Evolutionary conservation across 2,888 invertebrate species (phyloP).

Genomic region (Hypercompe scribonia): DNA sequence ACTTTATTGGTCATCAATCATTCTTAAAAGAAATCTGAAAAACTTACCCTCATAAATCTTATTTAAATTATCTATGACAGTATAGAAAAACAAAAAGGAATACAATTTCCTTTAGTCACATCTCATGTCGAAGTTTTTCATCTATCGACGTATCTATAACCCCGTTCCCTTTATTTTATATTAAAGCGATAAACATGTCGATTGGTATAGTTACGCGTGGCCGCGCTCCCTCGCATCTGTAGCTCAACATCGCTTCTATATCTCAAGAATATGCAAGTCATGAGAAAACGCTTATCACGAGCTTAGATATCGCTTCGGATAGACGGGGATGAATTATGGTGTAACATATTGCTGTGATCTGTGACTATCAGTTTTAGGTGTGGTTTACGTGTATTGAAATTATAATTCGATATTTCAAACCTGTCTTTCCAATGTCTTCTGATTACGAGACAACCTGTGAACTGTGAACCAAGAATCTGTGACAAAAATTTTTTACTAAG

Average conservation of each 20-base stretch:
- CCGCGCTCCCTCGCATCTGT: constrained; percentile 70
- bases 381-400: constrained; percentile 33
- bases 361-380: constrained; percentile 57
- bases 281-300: constrained; percentile 84
- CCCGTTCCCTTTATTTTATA: constrained; percentile 84
- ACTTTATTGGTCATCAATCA: constrained; percentile 12
- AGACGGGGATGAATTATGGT: constrained; percentile 80
- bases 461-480: too few species aligned
- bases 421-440: neutral
- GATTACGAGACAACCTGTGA: neutral
- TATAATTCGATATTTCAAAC: constrained; percentile 1
- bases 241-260: constrained; percentile 27
- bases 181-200: constrained; percentile 87
- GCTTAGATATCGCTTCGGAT: constrained; percentile 72
- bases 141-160: constrained; percentile 75
- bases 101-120: constrained; percentile 76
- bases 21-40: constrained; percentile 28
- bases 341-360: constrained; percentile 77
- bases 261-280: constrained; percentile 82
- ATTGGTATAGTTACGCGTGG: constrained; percentile 82
- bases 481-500: too few species aligned
- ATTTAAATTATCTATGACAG: constrained; percentile 45
- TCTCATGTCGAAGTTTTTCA: constrained; percentile 76
- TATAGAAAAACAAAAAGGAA: constrained; percentile 53
- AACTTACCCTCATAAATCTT: constrained; percentile 36